Evolutionary conservation across 2,888 invertebrate genomes (phyloP).

Genomic region (Latheticus oryzae): DNA sequence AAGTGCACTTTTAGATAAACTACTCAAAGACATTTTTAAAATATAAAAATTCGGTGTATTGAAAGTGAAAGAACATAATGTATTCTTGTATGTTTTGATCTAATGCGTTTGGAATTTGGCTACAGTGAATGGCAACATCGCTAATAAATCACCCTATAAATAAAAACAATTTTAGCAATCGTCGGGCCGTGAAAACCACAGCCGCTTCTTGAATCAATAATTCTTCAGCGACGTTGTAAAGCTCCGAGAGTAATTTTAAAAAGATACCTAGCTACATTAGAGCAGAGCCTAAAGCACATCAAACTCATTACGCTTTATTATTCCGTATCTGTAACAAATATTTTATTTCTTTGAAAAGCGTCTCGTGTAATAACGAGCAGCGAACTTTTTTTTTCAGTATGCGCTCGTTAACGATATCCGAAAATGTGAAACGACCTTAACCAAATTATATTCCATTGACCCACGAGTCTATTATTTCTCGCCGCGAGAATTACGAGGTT

Average conservation of each 20-base stretch:
- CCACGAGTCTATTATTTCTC: conserved; percentile 15
- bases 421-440: conserved; percentile 39
- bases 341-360: conserved; percentile 23
- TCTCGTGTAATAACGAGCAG: conserved; percentile 22
- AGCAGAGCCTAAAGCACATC: conserved; percentile 31
- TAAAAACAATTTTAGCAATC: conserved; percentile 42
- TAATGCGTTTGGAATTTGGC: too few species aligned
- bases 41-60: too few species aligned
- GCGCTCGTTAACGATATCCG: conserved; percentile 37
- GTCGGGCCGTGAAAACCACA: conserved; percentile 38
- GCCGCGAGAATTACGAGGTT: conserved; percentile 19
- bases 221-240: conserved; percentile 16
- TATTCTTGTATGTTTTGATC: too few species aligned
- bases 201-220: conserved; percentile 39
- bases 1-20: too few species aligned
- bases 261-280: conserved; percentile 24
- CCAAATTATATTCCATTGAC: conserved; percentile 42
- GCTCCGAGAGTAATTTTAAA: conserved; percentile 22
- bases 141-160: conserved; percentile 39
- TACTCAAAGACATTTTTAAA: too few species aligned
- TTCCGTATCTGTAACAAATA: conserved; percentile 27
- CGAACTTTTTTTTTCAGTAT: conserved; percentile 20
- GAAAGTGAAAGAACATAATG: too few species aligned
- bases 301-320: conserved; percentile 32
- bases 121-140: conserved; percentile 13